Base-by-base conservation (phyloP, 2,888 invertebrate species). In the Pristionchus fissidentatus region DNA sequence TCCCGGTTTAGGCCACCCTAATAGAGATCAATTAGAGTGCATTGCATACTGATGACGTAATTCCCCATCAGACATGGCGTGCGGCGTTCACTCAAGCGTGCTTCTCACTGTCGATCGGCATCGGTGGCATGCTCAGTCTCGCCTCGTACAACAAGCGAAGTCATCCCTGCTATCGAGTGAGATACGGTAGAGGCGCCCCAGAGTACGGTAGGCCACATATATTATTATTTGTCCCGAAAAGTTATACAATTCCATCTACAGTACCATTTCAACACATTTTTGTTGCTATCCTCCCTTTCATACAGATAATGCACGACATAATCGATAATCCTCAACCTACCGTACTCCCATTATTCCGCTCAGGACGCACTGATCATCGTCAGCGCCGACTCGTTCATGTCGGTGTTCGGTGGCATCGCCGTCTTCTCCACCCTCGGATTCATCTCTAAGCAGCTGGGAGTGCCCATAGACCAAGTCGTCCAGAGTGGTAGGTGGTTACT, bases 371-470 rank as follows among this genome's bases (percentile, higher is more conserved):
- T 89, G 41, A 88, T 90, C n/a, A 84, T 89, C 62, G 84, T 86
- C 0, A 66, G 83, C 13, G 89, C 89, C 32, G 89, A 89, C 82
- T 87, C 85, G 29, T 85, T 90, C 66, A 89, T 89, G 89, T 85
- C 84, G 5, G 52, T 88, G 13, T 89, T 88, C 60, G 88, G 88
- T 10, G 85, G 85, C 19, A 41, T 78, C 7, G 80, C 83, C 29
- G 90, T 93, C 26, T 93, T 93, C 89, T 90, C 92, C 66, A 92
- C 92, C 57, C 89, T 93, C 49, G 93, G 93, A n/a, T 93, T 92
- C 81, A 89, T 93, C 84, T 90, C 93, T 26, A 89, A 92, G 55
- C 87, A 89, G 77, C 70, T 87, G n/a, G 86, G 85, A 19, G 62
- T 84, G 46, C 29, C 46, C 10, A 83, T 89, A 19, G n/a, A 75